Base-by-base conservation (phyloP, 64 coral and sea anemone species). In the Anthopleura sola region DNA sequence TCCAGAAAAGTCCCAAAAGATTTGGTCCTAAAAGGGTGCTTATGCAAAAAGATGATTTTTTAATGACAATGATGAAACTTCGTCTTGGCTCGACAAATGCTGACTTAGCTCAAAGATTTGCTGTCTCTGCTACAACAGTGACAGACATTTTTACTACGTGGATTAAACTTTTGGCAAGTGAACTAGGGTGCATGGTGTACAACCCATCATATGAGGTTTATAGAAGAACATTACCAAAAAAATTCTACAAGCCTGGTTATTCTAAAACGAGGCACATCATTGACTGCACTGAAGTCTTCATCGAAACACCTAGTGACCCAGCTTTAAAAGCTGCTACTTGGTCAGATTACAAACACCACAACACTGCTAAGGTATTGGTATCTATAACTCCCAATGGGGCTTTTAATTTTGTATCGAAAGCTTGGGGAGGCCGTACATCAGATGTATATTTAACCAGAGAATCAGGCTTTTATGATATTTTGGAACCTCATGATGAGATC, bases 341-440 rank as follows among this genome's bases (percentile, higher is more conserved):
- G 87, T 83, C 87, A 58, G 87, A 88, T 48, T 83, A 88, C 40
- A 88, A 88, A 71, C 87, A 88, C 40, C 78, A 88, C 26, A 33
- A 89, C 5, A 89, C 87, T 49, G 20, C 83, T 21, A 83, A 89
- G 55, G 60, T 89, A 20, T 62, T 89, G 28, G 64, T 89, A 24
- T 89, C 80, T 10, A 83, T 89, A 32, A 89, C 75, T 39, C 87
- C 87, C 26, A 75, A 62, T 89, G 80, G 87, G 21, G 32, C 87
- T 16, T 88, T 88, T 36, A 89, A 89, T 83, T 83, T 89, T 75
- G 80, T 89, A 48, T 83, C 87, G 31, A 58, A 83, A 68, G 87
- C 37, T 33, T 83, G 87, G 87, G 46, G 37, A 83, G 87, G 87
- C 0, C 24, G 80, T 36, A 74, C 87, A 74, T 75, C 80, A 75